Conservation (phyloP, 92 coral and sea anemone species). For the Epizoanthus stellaris region DNA sequence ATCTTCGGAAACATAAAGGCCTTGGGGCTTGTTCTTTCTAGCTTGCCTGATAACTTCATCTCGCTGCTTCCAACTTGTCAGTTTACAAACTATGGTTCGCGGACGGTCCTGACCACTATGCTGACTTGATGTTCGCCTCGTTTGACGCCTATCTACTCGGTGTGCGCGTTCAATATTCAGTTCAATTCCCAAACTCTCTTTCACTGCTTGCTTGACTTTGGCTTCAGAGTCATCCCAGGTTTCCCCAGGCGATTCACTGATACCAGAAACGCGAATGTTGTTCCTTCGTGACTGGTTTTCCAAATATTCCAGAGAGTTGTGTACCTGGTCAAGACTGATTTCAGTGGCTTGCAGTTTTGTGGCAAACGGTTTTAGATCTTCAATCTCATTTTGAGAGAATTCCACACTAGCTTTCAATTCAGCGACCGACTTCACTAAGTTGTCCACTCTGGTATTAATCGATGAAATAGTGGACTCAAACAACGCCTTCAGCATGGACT, state of each 20-base stretch:
- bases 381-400: conserved; percentile 19
- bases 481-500: too few species aligned
- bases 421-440: conserved; percentile 19
- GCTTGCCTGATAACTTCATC: conserved; percentile 29
- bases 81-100: conserved; percentile 26
- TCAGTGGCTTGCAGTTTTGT: conserved; percentile 6
- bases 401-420: conserved; percentile 21
- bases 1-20: conserved; percentile 22
- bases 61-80: conserved; percentile 23
- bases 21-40: conserved; percentile 26
- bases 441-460: neutral
- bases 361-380: conserved; percentile 18
- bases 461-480: too few species aligned
- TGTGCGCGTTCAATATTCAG: conserved; percentile 22
- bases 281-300: conserved; percentile 26
- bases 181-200: neutral
- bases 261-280: conserved; percentile 20
- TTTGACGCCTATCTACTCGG: neutral
- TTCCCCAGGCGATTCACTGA: conserved; percentile 19
- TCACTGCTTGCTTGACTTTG: too few species aligned
- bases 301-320: conserved; percentile 19
- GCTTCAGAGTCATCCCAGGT: conserved; percentile 1
- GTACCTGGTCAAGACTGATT: neutral
- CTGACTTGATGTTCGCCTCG: neutral
- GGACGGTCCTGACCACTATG: neutral